phyloP scores from a whole-genome alignment of 2,888 invertebrate genomes.

The Cetonia aurata region DNA sequence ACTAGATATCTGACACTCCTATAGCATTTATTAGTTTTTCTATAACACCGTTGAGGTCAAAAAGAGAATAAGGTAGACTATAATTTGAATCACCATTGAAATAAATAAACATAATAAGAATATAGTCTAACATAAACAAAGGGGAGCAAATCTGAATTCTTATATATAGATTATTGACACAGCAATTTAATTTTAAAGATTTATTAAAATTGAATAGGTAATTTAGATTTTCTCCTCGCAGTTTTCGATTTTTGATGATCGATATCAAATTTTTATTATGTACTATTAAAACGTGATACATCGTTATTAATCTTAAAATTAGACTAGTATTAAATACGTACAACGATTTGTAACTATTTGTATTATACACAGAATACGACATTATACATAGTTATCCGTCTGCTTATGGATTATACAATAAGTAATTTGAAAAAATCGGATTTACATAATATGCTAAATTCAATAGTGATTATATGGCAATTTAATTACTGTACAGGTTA shows the following conservation, averaged over 20 bases:
- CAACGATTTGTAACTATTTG: conserved; percentile 51
- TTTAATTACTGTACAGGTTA: too few relatives aligned
- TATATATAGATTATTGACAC: not conserved
- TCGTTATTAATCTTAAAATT: conserved; percentile 23
- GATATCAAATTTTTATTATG: conserved; percentile 43
- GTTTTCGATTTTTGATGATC: conserved; percentile 2
- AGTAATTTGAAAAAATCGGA: not conserved
- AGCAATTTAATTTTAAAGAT: not conserved
- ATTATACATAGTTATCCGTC: conserved; percentile 4
- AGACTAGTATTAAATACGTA: conserved; percentile 47
- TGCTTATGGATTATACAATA: not conserved
- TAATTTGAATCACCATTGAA: conserved; percentile 9
- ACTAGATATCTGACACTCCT: too few relatives aligned
- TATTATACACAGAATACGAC: conserved; percentile 35
- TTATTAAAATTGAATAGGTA: not conserved
- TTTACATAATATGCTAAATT: too few relatives aligned
- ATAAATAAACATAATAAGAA: conserved; percentile 2
- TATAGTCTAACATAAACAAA: not conserved
- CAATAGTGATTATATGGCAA: too few relatives aligned
- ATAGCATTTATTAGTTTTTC: too few relatives aligned
- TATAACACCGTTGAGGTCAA: too few relatives aligned
- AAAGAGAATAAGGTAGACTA: not conserved
- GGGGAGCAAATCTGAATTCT: not conserved
- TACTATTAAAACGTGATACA: conserved; percentile 42
- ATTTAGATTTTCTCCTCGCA: not conserved